Evolutionary conservation across 2,888 invertebrate species (phyloP), one percentile per base, ranked within the genome.

Genomic region (Abrostola triplasia): DNA sequence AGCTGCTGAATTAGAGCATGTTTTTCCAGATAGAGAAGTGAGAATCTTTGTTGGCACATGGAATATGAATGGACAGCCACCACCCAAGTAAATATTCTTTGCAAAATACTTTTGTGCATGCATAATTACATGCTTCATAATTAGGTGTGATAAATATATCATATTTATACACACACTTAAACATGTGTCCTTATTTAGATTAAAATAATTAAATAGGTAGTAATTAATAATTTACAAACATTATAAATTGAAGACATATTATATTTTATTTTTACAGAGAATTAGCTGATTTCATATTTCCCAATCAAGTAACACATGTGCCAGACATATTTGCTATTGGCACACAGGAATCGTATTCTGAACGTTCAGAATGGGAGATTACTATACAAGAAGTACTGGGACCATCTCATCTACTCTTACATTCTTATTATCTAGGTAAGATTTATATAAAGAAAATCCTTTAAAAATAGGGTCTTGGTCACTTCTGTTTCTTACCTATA

Each of bases 31-130:
- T 81, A 95, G 98, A 78, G 97, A 98, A 90, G 95, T 98, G 0
- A 97, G 96, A 73, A 96, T 99, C 80, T 98, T 98, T 95, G 97
- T 98, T 61, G 98, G 98, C 6, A 98, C 98, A 36, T 99, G 99
- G 99, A 99, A 99, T 88, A 99, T 99, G 98, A 98, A 98, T 90
- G 98, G 98, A 40, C 98, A 98, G 85, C 95, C 95, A 76, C 97
- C 97, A 50, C 97, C 97, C 51, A 96, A 96, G 98, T 98, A 95
- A 93, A 68, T 24, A 24, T 2, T 24, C 24, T 24, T 24, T 24
- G 1, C 24, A 24, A 24, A 24, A 24, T 24, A 24, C 4, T 24
- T 24, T 4, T 24, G 1, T 24, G 24, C 24, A 24, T 24, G 24
- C n/a, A n/a, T n/a, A n/a, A n/a, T n/a, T n/a, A n/a, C n/a, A n/a